phyloP scores from a whole-genome alignment of 2,113 vertebrate species.

The Proterorhinus semilunaris region DNA sequence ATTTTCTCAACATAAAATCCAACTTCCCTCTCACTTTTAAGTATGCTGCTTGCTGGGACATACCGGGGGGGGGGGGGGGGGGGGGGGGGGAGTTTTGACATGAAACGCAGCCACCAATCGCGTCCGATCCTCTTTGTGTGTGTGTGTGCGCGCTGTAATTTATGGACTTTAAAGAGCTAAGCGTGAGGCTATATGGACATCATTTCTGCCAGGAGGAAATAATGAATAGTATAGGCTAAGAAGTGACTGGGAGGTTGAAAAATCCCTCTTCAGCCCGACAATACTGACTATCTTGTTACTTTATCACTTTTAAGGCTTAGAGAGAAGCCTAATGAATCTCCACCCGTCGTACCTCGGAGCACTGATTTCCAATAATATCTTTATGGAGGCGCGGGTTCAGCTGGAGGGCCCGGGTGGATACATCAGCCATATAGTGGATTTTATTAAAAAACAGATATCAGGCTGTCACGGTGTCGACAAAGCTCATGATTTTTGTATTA shows the following conservation, averaged over 20 bases:
- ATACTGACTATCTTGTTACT: slow-evolving; percentile 14
- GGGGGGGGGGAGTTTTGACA: background rate
- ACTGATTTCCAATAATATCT: slow-evolving; percentile 24
- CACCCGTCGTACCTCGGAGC: slow-evolving; percentile 14
- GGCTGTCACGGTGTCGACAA: slow-evolving; percentile 4
- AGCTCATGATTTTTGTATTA: slow-evolving; percentile 8
- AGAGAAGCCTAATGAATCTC: slow-evolving; percentile 15
- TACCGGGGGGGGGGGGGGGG: background rate
- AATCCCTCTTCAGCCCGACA: slow-evolving; percentile 15
- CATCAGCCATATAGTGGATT: slow-evolving; percentile 6
- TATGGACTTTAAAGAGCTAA: slow-evolving; percentile 12
- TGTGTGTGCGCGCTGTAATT: slow-evolving; percentile 15
- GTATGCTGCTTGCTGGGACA: slow-evolving; percentile 20
- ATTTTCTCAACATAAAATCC: background rate
- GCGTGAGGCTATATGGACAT: background rate
- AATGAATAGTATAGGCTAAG: slow-evolving; percentile 1
- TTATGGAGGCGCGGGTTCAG: background rate
- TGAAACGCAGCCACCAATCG: background rate
- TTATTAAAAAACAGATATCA: slow-evolving; percentile 18
- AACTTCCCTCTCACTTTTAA: background rate
- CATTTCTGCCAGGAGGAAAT: background rate
- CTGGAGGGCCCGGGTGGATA: slow-evolving; percentile 6
- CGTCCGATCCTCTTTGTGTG: background rate
- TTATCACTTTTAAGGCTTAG: slow-evolving; percentile 17
- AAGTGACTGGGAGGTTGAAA: slow-evolving; percentile 10